Base-by-base conservation (phyloP, 1,140 invertebrate genomes). In the Wasmannia auropunctata region DNA sequence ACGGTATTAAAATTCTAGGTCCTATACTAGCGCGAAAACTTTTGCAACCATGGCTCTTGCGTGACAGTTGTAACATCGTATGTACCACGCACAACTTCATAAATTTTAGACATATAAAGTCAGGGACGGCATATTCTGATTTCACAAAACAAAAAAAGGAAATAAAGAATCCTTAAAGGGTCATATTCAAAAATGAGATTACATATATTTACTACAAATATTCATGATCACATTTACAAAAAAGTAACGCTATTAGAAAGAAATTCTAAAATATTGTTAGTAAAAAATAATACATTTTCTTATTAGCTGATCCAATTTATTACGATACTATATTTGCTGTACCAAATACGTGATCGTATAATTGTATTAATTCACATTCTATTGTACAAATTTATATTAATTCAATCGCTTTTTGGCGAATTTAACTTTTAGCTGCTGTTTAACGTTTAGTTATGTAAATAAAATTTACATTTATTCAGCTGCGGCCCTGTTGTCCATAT, bases 401-500 rank as follows among this genome's bases (percentile, higher is more conserved):
- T 34, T 11, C 31, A 5, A 72, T 3, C 8, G 1, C 25, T 16
- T 28, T 49, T 25, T 1, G 25, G 22, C n/a, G 28, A 72, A 51
- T 34, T 72, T 72, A 54, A 2, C 19, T 22, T 22, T 72, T n/a
- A n/a, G 4, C 3, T 34, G 3, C 8, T 28, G 10, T 19, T 11
- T 37, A 54, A 22, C n/a, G n/a, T n/a, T n/a, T n/a, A n/a, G n/a
- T n/a, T n/a, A 34, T 72, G 4, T 34, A 54, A 10, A 34, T 28
- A 10, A 70, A 4, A 7, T 58, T 40, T 40, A 40, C 8, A 40
- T n/a, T n/a, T n/a, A n/a, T n/a, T n/a, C n/a, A n/a, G 22, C 34
- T 75, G 34, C 72, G 72, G 34, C 72, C 72, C 72, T 75, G 34
- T 75, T n/a, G n/a, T n/a, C n/a, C 34, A 25, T 22, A 58, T 1